These are phyloP conservation scores for Himantopus leucocephalus DNA, from an alignment of 2,113 vertebrate species.

Conservation along the genomic window DNA sequence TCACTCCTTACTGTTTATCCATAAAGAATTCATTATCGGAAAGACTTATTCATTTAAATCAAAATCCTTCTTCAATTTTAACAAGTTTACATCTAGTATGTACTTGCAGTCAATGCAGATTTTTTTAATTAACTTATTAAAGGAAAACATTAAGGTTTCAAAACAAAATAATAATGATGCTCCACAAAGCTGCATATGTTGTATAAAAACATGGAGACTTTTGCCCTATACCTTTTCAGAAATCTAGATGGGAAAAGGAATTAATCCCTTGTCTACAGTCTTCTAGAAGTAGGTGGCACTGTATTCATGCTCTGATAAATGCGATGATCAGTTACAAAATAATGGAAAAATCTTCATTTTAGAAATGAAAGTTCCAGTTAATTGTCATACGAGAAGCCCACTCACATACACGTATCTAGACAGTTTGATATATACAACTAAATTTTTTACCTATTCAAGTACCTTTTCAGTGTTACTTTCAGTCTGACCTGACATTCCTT, in stretches of 20 bases:
- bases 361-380: background rate
- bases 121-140: background rate
- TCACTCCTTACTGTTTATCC: background rate
- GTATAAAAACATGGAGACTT: background rate
- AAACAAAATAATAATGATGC: background rate
- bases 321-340: background rate
- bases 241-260: background rate
- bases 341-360: background rate
- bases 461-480: background rate
- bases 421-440: background rate
- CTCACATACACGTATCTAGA: background rate
- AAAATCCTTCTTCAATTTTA: background rate
- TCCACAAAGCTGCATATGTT: background rate
- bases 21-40: background rate
- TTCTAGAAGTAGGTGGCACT: background rate
- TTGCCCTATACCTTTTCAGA: background rate
- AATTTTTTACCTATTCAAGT: background rate
- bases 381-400: background rate
- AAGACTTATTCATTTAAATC: background rate
- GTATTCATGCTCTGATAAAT: background rate
- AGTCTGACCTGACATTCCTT: background rate
- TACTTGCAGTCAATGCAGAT: background rate
- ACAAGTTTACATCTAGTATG: background rate
- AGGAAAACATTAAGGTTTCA: background rate
- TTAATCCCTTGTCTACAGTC: background rate